Evolutionary conservation across 2,113 vertebrate genomes (phyloP).

Genomic region (Chloropsis cyanopogon): DNA sequence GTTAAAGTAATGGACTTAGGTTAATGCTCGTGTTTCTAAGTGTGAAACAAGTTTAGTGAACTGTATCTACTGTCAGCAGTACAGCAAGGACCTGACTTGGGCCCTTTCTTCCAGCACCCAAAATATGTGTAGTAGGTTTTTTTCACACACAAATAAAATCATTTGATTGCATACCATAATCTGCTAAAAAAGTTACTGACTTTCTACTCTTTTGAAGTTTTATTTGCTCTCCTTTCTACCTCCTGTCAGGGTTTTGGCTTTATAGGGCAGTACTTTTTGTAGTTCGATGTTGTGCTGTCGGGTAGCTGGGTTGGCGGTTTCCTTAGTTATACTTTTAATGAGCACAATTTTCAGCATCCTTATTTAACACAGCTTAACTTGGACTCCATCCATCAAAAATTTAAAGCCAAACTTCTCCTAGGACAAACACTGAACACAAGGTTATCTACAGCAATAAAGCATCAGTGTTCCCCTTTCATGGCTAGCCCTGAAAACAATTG

Average conservation of each 20-base stretch:
- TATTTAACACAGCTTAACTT: neutral
- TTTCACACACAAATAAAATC: neutral
- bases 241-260: neutral
- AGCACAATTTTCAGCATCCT: neutral
- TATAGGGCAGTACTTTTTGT: neutral
- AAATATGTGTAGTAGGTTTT: neutral
- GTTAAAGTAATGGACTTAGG: neutral
- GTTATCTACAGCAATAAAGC: neutral
- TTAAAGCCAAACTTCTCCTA: neutral
- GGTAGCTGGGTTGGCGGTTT: neutral
- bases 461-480: neutral
- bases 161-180: neutral
- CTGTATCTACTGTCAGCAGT: neutral
- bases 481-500: neutral
- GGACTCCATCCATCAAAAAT: neutral
- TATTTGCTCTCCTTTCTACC: neutral
- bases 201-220: neutral
- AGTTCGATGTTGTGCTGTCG: neutral
- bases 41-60: neutral
- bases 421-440: neutral
- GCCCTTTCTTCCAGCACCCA: neutral
- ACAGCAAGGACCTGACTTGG: neutral
- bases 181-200: neutral
- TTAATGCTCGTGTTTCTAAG: neutral
- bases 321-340: neutral